Evolutionary conservation across 2,888 invertebrate species (phyloP), one percentile per base, ranked within the genome.

Genomic region (Diabrotica balteata): DNA sequence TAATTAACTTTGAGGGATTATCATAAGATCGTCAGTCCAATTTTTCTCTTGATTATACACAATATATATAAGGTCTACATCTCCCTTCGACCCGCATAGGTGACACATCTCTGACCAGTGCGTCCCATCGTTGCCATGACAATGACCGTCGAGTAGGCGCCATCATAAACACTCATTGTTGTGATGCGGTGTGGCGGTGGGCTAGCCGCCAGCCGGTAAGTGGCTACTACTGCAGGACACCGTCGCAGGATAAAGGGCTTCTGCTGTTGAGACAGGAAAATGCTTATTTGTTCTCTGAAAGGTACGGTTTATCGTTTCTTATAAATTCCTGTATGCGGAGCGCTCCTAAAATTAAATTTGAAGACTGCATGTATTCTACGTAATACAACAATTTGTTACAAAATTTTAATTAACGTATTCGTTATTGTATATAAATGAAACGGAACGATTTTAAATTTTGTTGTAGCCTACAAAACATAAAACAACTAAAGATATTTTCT

Each of bases 111-210:
- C 77, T 77, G 73, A 72, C 72, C 75, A 73, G 76, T 75, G 77
- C 75, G 79, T 78, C 80, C 78, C 78, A 80, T 77, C 80, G 84
- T 84, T 84, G 83, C 84, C 79, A 84, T 84, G 83, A 79, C 80
- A 81, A 84, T 84, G 81, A 84, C 83, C 80, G 84, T 82, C 84
- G 82, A 82, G 82, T 83, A 84, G 84, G 84, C 84, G 84, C 84
- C 84, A 84, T 84, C 84, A 84, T 84, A 84, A 84, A 84, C 84
- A 84, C 83, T 83, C 83, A 84, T 84, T 84, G 84, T 84, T 83
- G 84, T 83, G 84, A 83, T 83, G 83, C 81, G 81, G 82, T 80
- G 78, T 77, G 76, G 77, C 73, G 46, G 52, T 43, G 58, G 32
- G 58, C 64, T 52, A 9, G 79, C 81, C 76, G 32, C 32, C 43